These are phyloP conservation scores for Trichopria drosophilae DNA, from an alignment of 2,888 invertebrate genomes.

Conservation along the genomic window DNA sequence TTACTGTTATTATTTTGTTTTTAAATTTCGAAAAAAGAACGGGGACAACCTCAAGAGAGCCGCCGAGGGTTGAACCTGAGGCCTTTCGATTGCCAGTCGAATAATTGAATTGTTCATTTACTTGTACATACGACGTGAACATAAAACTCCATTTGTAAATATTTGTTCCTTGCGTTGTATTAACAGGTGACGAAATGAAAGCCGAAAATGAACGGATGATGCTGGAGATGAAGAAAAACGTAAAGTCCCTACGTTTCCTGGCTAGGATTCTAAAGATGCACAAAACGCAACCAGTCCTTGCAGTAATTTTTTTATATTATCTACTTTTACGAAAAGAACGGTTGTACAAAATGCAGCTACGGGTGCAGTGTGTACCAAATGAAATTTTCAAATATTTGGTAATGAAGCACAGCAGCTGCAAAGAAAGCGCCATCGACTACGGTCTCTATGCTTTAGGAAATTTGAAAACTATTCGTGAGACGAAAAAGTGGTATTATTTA, in stretches of 20 bases:
- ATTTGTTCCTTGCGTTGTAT: no score
- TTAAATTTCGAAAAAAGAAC: no score
- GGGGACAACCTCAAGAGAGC: no score
- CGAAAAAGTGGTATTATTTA: slow-evolving; percentile 39
- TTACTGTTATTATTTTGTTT: no score
- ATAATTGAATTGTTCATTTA: no score
- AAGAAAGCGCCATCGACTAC: slow-evolving; percentile 37
- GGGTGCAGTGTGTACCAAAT: slow-evolving; percentile 37
- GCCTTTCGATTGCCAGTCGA: no score
- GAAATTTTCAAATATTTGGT: slow-evolving; percentile 33
- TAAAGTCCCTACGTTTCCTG: slow-evolving; percentile 5
- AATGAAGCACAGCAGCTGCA: slow-evolving; percentile 25
- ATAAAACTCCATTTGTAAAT: no score
- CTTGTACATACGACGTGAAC: no score
- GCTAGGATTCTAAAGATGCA: slow-evolving; percentile 31
- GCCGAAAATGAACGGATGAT: no score
- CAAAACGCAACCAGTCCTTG: slow-evolving; percentile 40
- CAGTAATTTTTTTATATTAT: slow-evolving; percentile 42
- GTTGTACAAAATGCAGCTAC: slow-evolving; percentile 33
- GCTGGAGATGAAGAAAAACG: background rate
- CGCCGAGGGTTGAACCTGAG: no score
- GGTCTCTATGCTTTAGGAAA: slow-evolving; percentile 43
- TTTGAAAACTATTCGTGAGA: slow-evolving; percentile 12
- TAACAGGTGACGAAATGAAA: no score
- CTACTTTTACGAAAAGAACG: slow-evolving; percentile 33